Evolutionary conservation across 1,140 invertebrate genomes (phyloP).

Genomic region (Plectrocnemia conspersa): DNA sequence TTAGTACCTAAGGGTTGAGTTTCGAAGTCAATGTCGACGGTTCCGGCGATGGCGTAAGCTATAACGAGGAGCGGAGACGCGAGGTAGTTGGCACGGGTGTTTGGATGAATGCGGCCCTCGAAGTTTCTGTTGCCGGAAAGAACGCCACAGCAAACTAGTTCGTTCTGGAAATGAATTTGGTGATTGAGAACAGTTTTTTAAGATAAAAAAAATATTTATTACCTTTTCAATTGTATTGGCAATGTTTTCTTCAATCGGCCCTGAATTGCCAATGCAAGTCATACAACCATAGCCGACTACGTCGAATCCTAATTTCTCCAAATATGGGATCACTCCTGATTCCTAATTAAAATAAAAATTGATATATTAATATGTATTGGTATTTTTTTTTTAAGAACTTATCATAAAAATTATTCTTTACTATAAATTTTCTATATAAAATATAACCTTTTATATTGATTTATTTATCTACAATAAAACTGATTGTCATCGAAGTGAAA

Average conservation of each 20-base stretch:
- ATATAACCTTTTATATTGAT: no score
- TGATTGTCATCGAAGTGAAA: no score
- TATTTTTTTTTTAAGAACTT: no score
- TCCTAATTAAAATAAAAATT: constrained; percentile 41
- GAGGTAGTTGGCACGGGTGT: constrained; percentile 93
- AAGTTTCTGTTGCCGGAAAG: constrained; percentile 97
- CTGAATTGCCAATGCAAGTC: constrained; percentile 98
- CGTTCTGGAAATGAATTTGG: constrained; percentile 45
- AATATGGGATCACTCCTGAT: constrained; percentile 78
- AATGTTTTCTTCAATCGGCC: constrained; percentile 87
- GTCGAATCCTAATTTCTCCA: constrained; percentile 87
- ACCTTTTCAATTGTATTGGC: constrained; percentile 92
- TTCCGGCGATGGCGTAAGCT: constrained; percentile 93
- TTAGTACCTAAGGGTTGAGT: constrained; percentile 72
- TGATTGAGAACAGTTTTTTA: no score
- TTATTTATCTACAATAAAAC: no score
- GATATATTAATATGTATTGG: not conserved
- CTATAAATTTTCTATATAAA: no score
- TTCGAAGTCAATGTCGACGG: constrained; percentile 93
- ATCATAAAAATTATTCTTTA: no score
- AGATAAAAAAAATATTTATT: constrained; percentile 13
- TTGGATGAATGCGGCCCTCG: constrained; percentile 94
- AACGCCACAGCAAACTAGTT: constrained; percentile 90
- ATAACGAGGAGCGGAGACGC: constrained; percentile 94
- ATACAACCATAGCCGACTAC: constrained; percentile 96